Conservation (phyloP, 92 coral and sea anemone genomes). For the Epizoanthus illoricatus region DNA sequence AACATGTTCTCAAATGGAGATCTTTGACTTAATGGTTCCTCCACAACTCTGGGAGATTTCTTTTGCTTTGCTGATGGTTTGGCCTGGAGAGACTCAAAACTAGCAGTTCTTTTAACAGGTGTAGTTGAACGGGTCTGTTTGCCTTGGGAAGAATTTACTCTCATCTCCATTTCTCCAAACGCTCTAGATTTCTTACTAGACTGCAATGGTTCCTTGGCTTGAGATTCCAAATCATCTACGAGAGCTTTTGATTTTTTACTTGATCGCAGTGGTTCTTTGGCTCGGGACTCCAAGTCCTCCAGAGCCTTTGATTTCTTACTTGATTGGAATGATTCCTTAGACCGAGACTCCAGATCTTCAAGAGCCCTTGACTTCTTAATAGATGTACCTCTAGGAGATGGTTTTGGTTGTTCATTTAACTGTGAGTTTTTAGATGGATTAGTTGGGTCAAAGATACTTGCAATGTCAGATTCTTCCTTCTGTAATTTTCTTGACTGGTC, state of each 20-base stretch:
- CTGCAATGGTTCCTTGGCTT: slow-evolving; percentile 10
- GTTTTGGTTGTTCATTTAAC: neutral
- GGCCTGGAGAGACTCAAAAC: slow-evolving; percentile 18
- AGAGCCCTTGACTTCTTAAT: neutral
- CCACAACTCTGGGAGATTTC: neutral
- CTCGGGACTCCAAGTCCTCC: slow-evolving; percentile 19
- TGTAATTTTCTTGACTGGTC: neutral
- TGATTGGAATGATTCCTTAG: neutral
- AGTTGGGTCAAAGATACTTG: neutral
- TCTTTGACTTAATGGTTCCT: slow-evolving; percentile 8
- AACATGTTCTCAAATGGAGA: neutral
- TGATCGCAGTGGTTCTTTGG: slow-evolving; percentile 1
- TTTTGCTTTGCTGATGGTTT: neutral
- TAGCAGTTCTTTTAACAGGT: slow-evolving; percentile 17
- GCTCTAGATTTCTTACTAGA: slow-evolving; percentile 15
- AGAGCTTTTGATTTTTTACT: slow-evolving; percentile 9
- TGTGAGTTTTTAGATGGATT: neutral
- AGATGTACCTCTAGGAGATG: slow-evolving; percentile 15
- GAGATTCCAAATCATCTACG: slow-evolving; percentile 15
- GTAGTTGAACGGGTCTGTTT: neutral
- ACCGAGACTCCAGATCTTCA: neutral
- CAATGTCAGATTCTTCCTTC: neutral
- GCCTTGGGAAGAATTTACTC: neutral
- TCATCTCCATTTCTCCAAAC: slow-evolving; percentile 1
- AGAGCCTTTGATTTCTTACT: slow-evolving; percentile 30